Conservation (phyloP, 2,888 invertebrate species). For the Caradrina kadenii region DNA sequence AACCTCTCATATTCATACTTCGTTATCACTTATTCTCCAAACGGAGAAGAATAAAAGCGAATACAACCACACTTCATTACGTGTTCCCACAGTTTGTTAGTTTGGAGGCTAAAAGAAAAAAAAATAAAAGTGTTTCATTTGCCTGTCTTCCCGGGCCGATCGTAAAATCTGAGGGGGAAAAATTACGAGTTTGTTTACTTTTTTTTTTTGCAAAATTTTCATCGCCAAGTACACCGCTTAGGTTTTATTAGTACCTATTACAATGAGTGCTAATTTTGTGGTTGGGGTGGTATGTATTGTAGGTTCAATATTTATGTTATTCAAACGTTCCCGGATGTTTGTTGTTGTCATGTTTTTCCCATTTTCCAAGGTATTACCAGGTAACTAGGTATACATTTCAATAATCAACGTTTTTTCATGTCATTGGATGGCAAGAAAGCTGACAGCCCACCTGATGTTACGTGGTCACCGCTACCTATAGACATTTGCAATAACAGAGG, state of each 20-base stretch:
- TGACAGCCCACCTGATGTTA: too few relatives aligned
- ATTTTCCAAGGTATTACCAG: too few relatives aligned
- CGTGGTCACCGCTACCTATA: too few relatives aligned
- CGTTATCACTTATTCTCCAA: constrained; percentile 11
- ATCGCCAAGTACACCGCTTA: constrained; percentile 30
- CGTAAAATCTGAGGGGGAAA: constrained; percentile 61
- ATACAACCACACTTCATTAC: constrained; percentile 51
- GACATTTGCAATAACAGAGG: too few relatives aligned
- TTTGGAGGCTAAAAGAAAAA: constrained; percentile 41
- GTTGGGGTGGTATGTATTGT: neutral
- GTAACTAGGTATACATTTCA: too few relatives aligned
- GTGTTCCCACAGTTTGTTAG: constrained; percentile 56
- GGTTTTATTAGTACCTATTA: constrained; percentile 38
- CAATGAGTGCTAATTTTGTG: constrained; percentile 35
- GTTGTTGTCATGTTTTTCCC: neutral
- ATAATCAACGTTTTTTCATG: too few relatives aligned
- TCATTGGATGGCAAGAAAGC: too few relatives aligned
- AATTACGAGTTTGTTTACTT: constrained; percentile 57
- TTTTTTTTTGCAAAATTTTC: constrained; percentile 54
- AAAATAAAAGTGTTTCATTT: constrained; percentile 59
- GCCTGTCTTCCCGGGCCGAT: constrained; percentile 47
- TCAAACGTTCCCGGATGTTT: neutral
- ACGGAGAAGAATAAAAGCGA: constrained; percentile 31
- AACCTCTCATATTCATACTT: constrained; percentile 4
- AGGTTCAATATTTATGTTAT: too few relatives aligned